A percentile compares a stretch with the other conserved stretches of the same genome.
Evolutionary conservation across 2,113 vertebrate genomes (phyloP).

Genomic region (Neotoma lepida): DNA sequence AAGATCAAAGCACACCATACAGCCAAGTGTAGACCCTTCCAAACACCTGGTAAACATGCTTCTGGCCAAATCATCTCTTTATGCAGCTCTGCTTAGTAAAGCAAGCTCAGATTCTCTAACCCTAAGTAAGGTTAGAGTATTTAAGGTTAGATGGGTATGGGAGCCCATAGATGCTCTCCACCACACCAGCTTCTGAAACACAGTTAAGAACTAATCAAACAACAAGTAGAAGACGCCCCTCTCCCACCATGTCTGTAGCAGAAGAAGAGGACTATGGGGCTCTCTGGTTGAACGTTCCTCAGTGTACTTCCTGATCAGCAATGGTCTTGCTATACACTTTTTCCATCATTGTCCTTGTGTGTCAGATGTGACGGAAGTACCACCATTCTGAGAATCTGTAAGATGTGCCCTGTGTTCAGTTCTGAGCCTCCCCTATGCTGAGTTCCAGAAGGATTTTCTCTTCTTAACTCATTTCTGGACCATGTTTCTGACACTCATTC

Average conservation of each 20-base stretch:
- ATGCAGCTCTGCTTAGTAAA: too few relatives aligned
- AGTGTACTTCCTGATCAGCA: background rate
- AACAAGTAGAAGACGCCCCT: background rate
- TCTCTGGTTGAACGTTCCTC: background rate
- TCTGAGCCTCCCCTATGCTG: rapidly evolving
- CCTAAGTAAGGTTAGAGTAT: too few relatives aligned
- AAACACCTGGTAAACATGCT: too few relatives aligned
- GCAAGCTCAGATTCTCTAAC: too few relatives aligned
- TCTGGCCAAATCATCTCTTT: too few relatives aligned
- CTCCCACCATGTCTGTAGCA: background rate
- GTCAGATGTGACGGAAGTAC: background rate
- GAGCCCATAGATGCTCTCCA: too few relatives aligned
- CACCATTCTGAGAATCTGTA: background rate
- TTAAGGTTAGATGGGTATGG: too few relatives aligned
- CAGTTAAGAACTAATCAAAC: background rate
- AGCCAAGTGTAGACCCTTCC: too few relatives aligned
- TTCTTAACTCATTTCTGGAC: background rate
- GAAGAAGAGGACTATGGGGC: background rate
- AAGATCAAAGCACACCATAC: too few relatives aligned
- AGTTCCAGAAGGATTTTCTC: background rate
- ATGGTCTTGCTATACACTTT: background rate
- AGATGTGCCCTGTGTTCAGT: background rate
- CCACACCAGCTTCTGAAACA: conserved; percentile 14
- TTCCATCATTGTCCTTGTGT: background rate
- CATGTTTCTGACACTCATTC: background rate